Evolutionary conservation across 2,888 invertebrate species (phyloP).

Genomic region (Acanthosepion pharaonis): DNA sequence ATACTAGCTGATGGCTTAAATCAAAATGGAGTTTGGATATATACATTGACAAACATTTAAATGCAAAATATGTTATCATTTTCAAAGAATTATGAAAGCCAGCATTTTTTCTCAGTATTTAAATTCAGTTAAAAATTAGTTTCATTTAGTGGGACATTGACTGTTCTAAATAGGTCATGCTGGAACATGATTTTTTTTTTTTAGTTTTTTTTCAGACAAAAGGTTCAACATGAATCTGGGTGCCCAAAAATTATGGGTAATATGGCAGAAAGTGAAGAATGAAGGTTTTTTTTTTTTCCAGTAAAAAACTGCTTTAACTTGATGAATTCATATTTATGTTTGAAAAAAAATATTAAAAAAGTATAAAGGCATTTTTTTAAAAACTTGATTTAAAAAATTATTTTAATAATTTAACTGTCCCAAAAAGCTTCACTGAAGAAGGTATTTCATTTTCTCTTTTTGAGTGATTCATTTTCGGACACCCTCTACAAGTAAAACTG

Average conservation of each 20-base stretch:
- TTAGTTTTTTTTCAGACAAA: not conserved
- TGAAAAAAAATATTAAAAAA: not conserved
- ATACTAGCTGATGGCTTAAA: not conserved
- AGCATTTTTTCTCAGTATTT: not conserved
- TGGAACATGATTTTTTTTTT: not conserved
- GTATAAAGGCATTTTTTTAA: not conserved
- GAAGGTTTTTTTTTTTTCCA: not conserved
- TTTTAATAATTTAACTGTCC: not conserved
- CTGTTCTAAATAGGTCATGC: not conserved
- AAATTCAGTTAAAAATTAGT: not conserved
- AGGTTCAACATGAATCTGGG: not conserved
- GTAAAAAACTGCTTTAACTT: not conserved
- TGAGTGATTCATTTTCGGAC: not conserved
- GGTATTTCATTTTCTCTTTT: not conserved
- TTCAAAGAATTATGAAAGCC: not conserved
- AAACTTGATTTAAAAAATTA: not conserved
- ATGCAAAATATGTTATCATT: not conserved
- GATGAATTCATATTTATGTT: not conserved
- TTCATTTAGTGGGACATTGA: not conserved
- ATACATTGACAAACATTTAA: not conserved
- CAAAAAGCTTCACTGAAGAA: not conserved
- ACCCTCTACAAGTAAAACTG: not conserved
- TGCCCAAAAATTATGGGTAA: not conserved
- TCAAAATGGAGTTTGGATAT: not conserved
- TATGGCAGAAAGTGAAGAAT: not conserved